phyloP scores from a whole-genome alignment of 2,113 vertebrate species.

The Corvus cornix region DNA sequence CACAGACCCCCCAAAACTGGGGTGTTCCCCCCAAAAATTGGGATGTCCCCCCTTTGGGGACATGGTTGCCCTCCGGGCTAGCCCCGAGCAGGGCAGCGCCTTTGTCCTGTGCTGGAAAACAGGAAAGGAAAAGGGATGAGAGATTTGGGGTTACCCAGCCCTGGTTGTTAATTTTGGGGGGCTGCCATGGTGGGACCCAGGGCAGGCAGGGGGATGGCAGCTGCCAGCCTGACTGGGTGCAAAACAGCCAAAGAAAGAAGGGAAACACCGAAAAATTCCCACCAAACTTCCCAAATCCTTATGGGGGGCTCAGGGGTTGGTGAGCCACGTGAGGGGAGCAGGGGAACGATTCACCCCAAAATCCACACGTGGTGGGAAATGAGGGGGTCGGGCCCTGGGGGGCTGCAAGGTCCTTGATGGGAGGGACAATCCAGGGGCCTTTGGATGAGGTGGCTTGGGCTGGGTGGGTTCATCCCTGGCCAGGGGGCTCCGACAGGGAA shows the following conservation, averaged over 20 bases:
- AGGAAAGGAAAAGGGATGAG: not conserved
- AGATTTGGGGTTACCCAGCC: not conserved
- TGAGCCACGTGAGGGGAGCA: rapidly evolving
- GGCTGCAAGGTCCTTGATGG: not conserved
- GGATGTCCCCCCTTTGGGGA: not conserved
- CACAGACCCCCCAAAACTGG: not conserved
- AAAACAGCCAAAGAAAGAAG: not conserved
- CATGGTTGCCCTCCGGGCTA: rapidly evolving
- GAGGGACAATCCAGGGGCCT: not conserved
- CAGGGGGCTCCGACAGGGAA: not conserved
- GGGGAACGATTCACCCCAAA: not conserved
- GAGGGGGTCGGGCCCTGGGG: not conserved
- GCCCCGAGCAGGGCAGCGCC: not conserved
- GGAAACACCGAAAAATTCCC: not conserved
- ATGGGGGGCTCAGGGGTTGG: rapidly evolving
- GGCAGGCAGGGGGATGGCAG: not conserved
- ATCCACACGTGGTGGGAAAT: rapidly evolving
- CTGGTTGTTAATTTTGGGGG: rapidly evolving
- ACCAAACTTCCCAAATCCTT: not conserved
- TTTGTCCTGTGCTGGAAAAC: not conserved
- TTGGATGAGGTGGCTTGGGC: rapidly evolving
- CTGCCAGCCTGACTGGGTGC: not conserved
- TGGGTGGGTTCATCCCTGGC: not conserved
- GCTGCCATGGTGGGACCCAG: rapidly evolving
- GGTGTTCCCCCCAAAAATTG: not conserved